phyloP scores from a whole-genome alignment of 2,797 vertebrate species.

The Scolopax bukidnonensis region DNA sequence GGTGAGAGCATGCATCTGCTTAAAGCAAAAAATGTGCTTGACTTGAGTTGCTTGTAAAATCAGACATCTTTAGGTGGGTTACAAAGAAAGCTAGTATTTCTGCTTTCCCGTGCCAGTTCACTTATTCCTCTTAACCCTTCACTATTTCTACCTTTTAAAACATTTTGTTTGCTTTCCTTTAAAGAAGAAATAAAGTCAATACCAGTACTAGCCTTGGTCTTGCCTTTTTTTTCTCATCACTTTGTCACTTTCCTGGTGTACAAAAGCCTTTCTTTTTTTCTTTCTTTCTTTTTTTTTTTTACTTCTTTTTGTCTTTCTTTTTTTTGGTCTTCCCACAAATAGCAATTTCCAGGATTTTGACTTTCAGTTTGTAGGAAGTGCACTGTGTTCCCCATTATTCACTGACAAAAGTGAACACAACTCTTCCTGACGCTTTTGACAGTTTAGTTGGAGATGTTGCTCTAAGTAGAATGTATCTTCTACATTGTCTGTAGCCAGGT shows the following conservation, averaged over 20 bases:
- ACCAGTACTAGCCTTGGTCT: background rate
- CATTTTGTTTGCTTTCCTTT: background rate
- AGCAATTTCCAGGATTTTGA: background rate
- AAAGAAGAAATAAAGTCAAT: background rate
- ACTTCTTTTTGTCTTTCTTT: too few species aligned
- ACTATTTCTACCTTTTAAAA: background rate
- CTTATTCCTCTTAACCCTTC: background rate
- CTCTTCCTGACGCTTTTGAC: constrained; percentile 24
- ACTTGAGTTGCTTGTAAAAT: constrained; percentile 30
- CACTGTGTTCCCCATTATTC: background rate
- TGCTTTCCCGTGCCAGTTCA: background rate
- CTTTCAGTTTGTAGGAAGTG: background rate
- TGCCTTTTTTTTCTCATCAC: background rate
- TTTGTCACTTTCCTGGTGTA: background rate
- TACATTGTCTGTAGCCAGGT: constrained; percentile 8
- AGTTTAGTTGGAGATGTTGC: background rate
- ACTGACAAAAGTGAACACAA: background rate
- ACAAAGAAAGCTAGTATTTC: background rate
- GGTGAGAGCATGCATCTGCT: background rate
- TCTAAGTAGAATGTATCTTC: background rate
- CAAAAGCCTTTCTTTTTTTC: background rate
- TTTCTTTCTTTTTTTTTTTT: too few species aligned
- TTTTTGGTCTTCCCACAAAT: background rate
- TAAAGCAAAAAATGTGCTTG: constrained; percentile 5
- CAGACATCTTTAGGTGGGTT: background rate